These are phyloP conservation scores for Atherix ibis DNA, from an alignment of 2,888 invertebrate species.

Conservation along the genomic window DNA sequence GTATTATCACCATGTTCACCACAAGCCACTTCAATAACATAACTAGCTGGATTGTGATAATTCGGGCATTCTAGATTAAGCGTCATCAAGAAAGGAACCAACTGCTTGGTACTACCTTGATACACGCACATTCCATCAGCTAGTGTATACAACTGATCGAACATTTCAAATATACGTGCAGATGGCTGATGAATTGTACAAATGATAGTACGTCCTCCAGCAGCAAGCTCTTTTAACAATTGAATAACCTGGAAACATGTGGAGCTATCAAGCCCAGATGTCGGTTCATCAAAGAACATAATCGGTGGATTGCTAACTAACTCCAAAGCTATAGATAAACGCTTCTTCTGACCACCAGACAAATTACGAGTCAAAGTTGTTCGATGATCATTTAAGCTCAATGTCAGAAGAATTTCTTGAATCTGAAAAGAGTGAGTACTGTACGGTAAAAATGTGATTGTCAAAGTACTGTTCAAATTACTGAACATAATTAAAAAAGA, in stretches of 20 bases:
- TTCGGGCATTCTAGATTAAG: slow-evolving; percentile 81
- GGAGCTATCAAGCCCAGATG: slow-evolving; percentile 88
- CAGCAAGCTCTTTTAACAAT: slow-evolving; percentile 71
- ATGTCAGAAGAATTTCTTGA: slow-evolving; percentile 76
- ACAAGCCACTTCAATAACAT: slow-evolving; percentile 91
- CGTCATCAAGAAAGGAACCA: slow-evolving; percentile 68
- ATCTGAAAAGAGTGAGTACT: slow-evolving; percentile 51
- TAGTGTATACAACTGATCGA: slow-evolving; percentile 84
- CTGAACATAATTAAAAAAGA: too few relatives aligned
- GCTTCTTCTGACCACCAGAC: slow-evolving; percentile 90
- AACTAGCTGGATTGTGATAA: slow-evolving; percentile 95
- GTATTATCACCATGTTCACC: slow-evolving; percentile 87
- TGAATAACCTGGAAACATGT: slow-evolving; percentile 91
- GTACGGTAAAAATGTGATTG: too few relatives aligned
- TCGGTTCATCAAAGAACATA: slow-evolving; percentile 97
- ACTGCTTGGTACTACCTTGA: slow-evolving; percentile 70
- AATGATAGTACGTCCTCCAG: slow-evolving; percentile 84
- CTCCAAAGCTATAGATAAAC: slow-evolving; percentile 85
- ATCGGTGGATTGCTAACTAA: slow-evolving; percentile 92
- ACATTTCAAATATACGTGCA: slow-evolving; percentile 92
- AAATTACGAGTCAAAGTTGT: slow-evolving; percentile 81
- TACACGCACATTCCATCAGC: slow-evolving; percentile 93
- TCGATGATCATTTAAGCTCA: slow-evolving; percentile 73
- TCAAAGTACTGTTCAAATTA: too few relatives aligned
- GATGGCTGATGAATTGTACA: slow-evolving; percentile 90